phyloP scores from a whole-genome alignment of 1,140 invertebrate species.

The Heliconius hermathena region DNA sequence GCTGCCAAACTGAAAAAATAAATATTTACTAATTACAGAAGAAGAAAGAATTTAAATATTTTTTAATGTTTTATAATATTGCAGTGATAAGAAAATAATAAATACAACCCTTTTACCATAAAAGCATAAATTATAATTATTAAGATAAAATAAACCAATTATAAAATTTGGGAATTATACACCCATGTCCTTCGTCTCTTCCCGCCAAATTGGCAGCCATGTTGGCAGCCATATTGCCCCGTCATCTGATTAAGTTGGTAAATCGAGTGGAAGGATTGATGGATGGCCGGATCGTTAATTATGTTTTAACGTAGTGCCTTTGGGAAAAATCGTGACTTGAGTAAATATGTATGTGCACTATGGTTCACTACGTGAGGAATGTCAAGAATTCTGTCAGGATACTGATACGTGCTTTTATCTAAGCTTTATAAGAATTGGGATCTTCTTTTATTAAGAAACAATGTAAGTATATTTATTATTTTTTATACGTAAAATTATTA shows the following conservation, averaged over 20 bases:
- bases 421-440: neutral
- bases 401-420: neutral
- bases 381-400: neutral
- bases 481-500: too few species aligned
- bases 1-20: too few species aligned
- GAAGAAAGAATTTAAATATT: too few species aligned
- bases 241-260: slow-evolving; percentile 60
- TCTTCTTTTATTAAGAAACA: neutral
- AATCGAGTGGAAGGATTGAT: slow-evolving; percentile 57
- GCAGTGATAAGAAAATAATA: too few species aligned
- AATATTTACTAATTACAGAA: too few species aligned
- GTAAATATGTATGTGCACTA: slow-evolving; percentile 38
- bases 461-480: neutral
- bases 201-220: slow-evolving; percentile 11
- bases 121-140: too few species aligned
- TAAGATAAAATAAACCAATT: neutral
- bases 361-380: slow-evolving; percentile 17
- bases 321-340: slow-evolving; percentile 37
- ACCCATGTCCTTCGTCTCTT: neutral
- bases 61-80: too few species aligned
- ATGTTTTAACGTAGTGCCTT: slow-evolving; percentile 46
- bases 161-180: neutral
- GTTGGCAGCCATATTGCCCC: slow-evolving; percentile 40
- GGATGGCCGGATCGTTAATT: slow-evolving; percentile 51
- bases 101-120: too few species aligned